Conservation (phyloP, 2,113 vertebrate genomes). For the Gobiocypris rarus region DNA sequence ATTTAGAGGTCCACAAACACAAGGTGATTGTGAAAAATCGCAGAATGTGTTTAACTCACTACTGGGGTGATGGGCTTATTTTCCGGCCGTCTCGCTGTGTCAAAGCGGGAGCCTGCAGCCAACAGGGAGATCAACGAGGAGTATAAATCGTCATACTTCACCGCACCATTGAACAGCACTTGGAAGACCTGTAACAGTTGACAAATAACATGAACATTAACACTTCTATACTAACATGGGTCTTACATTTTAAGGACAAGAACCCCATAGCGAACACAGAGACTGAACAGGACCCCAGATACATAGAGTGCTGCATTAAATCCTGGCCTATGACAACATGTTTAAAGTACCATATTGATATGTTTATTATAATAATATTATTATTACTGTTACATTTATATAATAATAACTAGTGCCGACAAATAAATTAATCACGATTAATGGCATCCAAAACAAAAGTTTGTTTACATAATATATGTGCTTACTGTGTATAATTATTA, state of each 20-base stretch:
- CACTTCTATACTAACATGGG: background rate
- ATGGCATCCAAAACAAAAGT: too few relatives aligned
- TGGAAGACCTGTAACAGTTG: constrained; percentile 83
- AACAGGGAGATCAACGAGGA: constrained; percentile 85
- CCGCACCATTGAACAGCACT: constrained; percentile 85
- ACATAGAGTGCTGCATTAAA: background rate
- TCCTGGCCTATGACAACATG: too few relatives aligned
- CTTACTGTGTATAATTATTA: too few relatives aligned
- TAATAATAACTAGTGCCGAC: too few relatives aligned
- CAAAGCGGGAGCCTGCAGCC: constrained; percentile 91
- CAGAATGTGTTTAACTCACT: constrained; percentile 71
- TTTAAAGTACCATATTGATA: too few relatives aligned
- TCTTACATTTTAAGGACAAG: background rate
- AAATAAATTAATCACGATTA: too few relatives aligned
- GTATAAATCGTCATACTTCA: constrained; percentile 92
- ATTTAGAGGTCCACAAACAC: background rate
- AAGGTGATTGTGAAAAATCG: background rate
- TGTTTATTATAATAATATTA: too few relatives aligned
- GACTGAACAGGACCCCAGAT: background rate
- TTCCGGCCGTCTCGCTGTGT: constrained; percentile 89
- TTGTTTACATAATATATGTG: too few relatives aligned
- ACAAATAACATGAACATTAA: background rate
- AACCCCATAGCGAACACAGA: background rate
- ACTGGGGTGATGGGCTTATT: constrained; percentile 86
- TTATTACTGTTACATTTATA: too few relatives aligned